These are phyloP conservation scores for Psittacula echo DNA, from an alignment of 2,797 vertebrate genomes.

Conservation along the genomic window DNA sequence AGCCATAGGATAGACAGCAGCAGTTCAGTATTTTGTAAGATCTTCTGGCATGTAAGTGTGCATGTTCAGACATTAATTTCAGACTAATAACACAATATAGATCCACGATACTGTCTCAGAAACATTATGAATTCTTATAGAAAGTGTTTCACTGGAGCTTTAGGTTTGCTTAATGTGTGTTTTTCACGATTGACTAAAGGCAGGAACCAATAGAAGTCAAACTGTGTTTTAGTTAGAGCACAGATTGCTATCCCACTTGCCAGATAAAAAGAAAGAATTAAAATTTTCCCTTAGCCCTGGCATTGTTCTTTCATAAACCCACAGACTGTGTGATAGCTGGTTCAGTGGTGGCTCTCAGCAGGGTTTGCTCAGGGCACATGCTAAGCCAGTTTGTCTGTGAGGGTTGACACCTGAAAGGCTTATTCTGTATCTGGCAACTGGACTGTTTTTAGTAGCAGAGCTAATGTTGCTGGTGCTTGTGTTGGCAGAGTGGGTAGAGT, in stretches of 20 bases:
- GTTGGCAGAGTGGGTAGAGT: conserved; percentile 82
- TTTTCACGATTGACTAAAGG: background rate
- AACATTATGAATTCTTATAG: background rate
- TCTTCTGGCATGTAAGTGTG: background rate
- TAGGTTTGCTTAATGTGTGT: background rate
- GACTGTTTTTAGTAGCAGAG: rapidly evolving
- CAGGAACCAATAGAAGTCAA: background rate
- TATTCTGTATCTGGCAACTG: background rate
- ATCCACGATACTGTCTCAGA: background rate
- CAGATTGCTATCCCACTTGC: background rate
- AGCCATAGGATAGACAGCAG: background rate
- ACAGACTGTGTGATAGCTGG: no score
- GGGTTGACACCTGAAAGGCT: background rate
- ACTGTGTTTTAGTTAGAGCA: background rate
- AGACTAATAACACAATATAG: background rate
- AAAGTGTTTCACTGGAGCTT: background rate
- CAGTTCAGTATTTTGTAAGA: background rate
- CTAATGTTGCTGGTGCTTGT: background rate
- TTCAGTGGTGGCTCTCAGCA: background rate
- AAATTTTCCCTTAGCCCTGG: background rate
- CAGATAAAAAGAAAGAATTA: background rate
- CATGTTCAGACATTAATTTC: background rate
- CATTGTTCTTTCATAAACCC: background rate
- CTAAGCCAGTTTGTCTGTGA: background rate
- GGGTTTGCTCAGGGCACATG: background rate